Evolutionary conservation across 2,797 vertebrate species (phyloP), one percentile per base, ranked within the genome.

Genomic region (Sebastiscus albofasciatus): DNA sequence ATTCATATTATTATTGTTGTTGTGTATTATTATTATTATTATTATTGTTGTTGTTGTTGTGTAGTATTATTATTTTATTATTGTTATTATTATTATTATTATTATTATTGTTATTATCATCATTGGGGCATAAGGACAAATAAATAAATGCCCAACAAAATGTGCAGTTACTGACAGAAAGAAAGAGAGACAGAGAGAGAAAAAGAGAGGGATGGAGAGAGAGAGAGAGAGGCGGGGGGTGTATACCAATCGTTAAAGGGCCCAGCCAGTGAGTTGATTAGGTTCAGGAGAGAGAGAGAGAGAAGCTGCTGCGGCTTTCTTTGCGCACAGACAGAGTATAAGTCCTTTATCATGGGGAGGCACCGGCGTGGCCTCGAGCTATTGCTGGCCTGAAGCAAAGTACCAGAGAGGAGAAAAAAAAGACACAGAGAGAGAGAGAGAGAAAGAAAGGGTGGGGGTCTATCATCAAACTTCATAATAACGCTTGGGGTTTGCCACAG

Each of bases 291-390:
- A 95, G 93, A 95, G 91, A 89, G 92, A 93, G 34, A 36, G 34
- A 36, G 34, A 36, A 95, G 95, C 95, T 93, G 96, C 96, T 96
- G 89, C 91, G 92, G 92, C 93, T 96, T 95, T 93, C 90, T 92
- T 82, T 90, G 82, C 90, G 89, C 89, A 79, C 90, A 93, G 86
- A 93, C 91, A 92, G 95, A 91, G 91, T 91, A 80, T 99, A 99
- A 99, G 95, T 97, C 98, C 97, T 98, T 99, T 99, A 99, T 99
- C 98, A 97, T 94, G 95, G 96, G 96, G 96, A 95, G 96, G 97
- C 97, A 98, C 97, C 94, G 97, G 96, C 96, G 96, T 95, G 96
- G 98, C 98, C 97, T 91, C 92, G 93, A 97, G 98, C 97, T 96
- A 97, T 96, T 94, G 94, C 92, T 96, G 83, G 97, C 98, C 97